phyloP scores from a whole-genome alignment of 2,113 vertebrate species.

The Alethe diademata region DNA sequence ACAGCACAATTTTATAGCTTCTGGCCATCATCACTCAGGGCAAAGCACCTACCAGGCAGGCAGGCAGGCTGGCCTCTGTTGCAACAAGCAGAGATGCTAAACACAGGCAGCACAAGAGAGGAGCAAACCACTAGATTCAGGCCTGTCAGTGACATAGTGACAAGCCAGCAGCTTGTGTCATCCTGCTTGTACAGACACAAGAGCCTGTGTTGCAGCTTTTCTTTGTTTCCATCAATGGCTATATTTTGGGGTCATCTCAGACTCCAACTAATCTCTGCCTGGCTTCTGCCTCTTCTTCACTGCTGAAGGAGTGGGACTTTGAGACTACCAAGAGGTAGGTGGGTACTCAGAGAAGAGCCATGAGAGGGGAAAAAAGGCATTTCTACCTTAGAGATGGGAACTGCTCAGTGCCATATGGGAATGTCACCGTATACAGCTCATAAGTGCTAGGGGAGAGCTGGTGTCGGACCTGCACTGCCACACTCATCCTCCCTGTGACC shows the following conservation, averaged over 20 bases:
- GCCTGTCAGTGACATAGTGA: not conserved
- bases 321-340: not conserved
- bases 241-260: not conserved
- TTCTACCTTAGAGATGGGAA: not conserved
- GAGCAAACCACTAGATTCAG: not conserved
- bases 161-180: not conserved
- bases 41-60: not conserved
- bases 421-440: accelerated
- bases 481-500: accelerated
- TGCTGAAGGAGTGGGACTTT: not conserved
- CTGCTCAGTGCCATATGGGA: not conserved
- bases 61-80: not conserved
- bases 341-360: not conserved
- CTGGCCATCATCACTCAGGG: accelerated
- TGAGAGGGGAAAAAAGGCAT: not conserved
- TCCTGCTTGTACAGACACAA: not conserved
- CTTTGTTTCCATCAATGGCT: not conserved
- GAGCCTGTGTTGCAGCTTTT: not conserved
- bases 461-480: accelerated
- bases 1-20: not conserved
- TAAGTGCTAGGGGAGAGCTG: not conserved
- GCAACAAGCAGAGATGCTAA: not conserved
- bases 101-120: not conserved
- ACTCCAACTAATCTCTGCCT: not conserved
- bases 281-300: not conserved